Evolutionary conservation across 2,797 vertebrate genomes (phyloP).

Genomic region (Urosaurus nigricauda): DNA sequence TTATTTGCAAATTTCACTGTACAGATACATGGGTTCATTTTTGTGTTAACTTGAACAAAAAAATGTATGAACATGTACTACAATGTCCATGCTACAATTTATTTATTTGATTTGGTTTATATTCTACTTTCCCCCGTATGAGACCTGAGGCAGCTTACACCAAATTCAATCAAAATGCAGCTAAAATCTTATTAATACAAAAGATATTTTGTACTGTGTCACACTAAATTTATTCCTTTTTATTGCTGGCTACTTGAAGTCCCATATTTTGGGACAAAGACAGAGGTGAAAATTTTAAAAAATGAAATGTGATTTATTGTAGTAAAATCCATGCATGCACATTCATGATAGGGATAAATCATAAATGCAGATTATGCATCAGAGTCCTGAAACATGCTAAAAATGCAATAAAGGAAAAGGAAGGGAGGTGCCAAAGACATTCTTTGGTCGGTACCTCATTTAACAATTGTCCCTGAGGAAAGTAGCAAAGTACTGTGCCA

Average conservation of each 20-base stretch:
- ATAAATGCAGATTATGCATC: background rate
- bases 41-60: background rate
- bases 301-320: background rate
- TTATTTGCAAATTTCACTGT: background rate
- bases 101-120: too few relatives aligned
- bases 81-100: background rate
- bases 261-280: background rate
- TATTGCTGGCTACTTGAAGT: background rate
- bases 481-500: background rate
- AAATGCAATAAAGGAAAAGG: background rate
- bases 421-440: background rate
- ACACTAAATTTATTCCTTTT: background rate
- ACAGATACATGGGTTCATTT: background rate
- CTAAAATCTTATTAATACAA: too few relatives aligned
- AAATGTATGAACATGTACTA: background rate
- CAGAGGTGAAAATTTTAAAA: background rate
- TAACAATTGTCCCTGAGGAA: background rate
- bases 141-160: too few relatives aligned
- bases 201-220: too few relatives aligned
- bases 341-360: background rate
- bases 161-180: too few relatives aligned
- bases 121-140: too few relatives aligned
- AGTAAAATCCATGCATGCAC: background rate
- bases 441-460: background rate
- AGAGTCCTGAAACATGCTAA: background rate